Evolutionary conservation across 2,888 invertebrate genomes (phyloP), one percentile per base, ranked within the genome.

Genomic region (Panorpa germanica): DNA sequence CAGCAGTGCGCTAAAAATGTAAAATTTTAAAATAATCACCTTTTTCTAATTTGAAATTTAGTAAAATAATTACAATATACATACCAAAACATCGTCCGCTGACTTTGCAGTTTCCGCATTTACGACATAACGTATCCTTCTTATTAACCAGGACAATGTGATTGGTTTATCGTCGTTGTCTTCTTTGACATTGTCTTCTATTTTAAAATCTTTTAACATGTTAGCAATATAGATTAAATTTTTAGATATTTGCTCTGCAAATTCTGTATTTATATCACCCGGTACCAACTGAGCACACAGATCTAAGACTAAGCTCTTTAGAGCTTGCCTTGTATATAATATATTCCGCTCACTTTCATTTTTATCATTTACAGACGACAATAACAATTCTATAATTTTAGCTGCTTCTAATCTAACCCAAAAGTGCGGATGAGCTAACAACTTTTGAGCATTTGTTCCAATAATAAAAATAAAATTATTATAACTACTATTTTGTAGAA

Each of bases 341-440:
- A 65, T 74, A 4, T 66, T 62, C 39, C 61, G 50, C 10, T 61
- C 27, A 5, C 40, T 41, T 15, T 43, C 44, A 4, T 36, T 38
- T 27, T 43, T 34, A 10, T 46, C 47, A 16, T 50, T 41, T 29
- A 53, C 31, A 1, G 62, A 52, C 1, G 67, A 57, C 31, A 91
- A 54, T 28, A 88, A 59, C 26, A 69, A 62, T 0, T 78, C 76
- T 24, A 90, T 52, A 36, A 86, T 62, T 48, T 83, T 81, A 0
- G 74, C 66, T 0, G 85, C 65, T 34, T 68, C 66, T 25, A 83
- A 55, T 31, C 88, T 65, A 0, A 91, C 82, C 88, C 88, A 88
- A 18, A 71, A 64, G 47, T 91, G 90, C 9, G 82, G 77, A 49
- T 91, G 74, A 0, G 65, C 70, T 10, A 91, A 48, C 24, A 83